phyloP scores from a whole-genome alignment of 2,888 invertebrate genomes.

The Ctenicera cuprea region DNA sequence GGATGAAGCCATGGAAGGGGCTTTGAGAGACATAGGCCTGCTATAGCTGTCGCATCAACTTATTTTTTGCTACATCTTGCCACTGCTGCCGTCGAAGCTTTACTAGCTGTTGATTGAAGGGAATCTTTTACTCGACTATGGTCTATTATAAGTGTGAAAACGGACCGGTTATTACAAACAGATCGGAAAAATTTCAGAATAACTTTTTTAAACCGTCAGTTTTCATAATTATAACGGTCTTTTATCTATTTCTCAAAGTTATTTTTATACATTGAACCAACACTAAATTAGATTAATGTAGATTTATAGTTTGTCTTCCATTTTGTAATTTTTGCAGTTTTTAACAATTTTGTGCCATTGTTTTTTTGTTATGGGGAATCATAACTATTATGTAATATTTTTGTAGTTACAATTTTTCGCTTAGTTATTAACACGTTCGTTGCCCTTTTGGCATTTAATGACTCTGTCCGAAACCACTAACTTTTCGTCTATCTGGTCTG shows the following conservation, averaged over 20 bases:
- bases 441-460: too few species aligned
- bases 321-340: constrained; percentile 7
- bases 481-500: too few species aligned
- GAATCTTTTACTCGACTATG: background rate
- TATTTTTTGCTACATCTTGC: constrained; percentile 49
- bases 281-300: background rate
- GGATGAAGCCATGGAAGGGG: constrained; percentile 96
- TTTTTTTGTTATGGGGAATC: background rate
- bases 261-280: too few species aligned
- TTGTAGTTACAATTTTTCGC: background rate
- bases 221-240: too few species aligned
- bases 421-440: too few species aligned
- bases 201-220: background rate
- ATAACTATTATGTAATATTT: too few species aligned
- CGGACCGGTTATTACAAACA: too few species aligned
- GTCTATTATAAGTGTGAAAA: background rate
- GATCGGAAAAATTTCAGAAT: too few species aligned
- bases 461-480: too few species aligned
- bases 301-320: constrained; percentile 23
- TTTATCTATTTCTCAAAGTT: too few species aligned
- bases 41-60: constrained; percentile 75
- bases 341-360: background rate
- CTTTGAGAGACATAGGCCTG: constrained; percentile 95
- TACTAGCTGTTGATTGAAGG: constrained; percentile 6
- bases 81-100: constrained; percentile 29